Evolutionary conservation across 2,888 invertebrate genomes (phyloP).

Genomic region (Melieria crassipennis): DNA sequence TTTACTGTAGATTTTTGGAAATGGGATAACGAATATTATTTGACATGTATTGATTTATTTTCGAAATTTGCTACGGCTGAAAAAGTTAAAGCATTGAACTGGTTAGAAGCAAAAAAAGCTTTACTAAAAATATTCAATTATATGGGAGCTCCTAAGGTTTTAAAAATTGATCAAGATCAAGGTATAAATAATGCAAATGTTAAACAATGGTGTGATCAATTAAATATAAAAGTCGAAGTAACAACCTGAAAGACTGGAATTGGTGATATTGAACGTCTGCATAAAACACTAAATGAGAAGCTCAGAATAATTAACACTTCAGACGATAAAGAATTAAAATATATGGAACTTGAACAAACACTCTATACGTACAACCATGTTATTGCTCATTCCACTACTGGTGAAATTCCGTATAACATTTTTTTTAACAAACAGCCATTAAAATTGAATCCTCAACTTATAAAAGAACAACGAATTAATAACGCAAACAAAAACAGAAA

Average conservation of each 20-base stretch:
- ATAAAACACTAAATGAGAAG: constrained; percentile 33
- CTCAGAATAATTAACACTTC: constrained; percentile 27
- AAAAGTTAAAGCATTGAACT: constrained; percentile 18
- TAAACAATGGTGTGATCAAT: constrained; percentile 13
- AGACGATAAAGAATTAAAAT: constrained; percentile 9
- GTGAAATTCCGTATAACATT: constrained; percentile 15
- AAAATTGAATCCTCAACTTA: background rate
- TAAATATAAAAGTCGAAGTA: constrained; percentile 12
- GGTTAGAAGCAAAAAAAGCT: constrained; percentile 24
- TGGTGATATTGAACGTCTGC: constrained; percentile 33
- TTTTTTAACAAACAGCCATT: background rate
- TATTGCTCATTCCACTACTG: constrained; percentile 10
- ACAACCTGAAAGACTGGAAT: constrained; percentile 33
- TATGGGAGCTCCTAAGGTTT: constrained; percentile 20
- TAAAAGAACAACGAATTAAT: constrained; percentile 7
- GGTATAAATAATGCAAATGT: constrained; percentile 25
- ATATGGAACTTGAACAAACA: constrained; percentile 12
- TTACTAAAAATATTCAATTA: constrained; percentile 25
- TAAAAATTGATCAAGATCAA: constrained; percentile 27
- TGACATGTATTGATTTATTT: constrained; percentile 32
- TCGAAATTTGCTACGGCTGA: constrained; percentile 33
- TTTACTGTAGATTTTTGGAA: constrained; percentile 32
- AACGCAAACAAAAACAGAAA: background rate
- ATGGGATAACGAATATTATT: constrained; percentile 25
- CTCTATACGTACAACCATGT: constrained; percentile 11